Evolutionary conservation across 2,888 invertebrate genomes (phyloP).

Genomic region (Heliothis peltigera): DNA sequence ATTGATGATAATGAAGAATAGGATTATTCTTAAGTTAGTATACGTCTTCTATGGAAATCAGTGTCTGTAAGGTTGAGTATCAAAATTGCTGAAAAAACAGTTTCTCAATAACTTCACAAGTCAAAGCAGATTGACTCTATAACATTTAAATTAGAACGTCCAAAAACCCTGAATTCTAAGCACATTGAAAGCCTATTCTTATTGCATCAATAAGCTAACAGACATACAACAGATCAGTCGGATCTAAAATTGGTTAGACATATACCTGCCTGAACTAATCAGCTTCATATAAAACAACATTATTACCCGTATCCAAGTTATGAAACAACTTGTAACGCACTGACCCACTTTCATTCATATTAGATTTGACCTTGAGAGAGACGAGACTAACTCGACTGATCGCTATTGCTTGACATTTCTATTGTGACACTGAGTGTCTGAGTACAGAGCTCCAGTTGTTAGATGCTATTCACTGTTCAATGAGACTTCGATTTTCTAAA

Average conservation of each 20-base stretch:
- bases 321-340: conserved; percentile 50
- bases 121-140: too few species aligned
- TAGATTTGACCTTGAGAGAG: conserved; percentile 57
- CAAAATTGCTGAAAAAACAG: background rate
- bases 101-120: too few species aligned
- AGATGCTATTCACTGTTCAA: too few species aligned
- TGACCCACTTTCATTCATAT: conserved; percentile 61
- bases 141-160: too few species aligned
- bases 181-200: background rate
- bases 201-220: background rate
- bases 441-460: too few species aligned
- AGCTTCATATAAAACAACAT: conserved; percentile 12
- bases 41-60: conserved; percentile 20
- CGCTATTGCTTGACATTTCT: conserved; percentile 43
- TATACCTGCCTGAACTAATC: background rate
- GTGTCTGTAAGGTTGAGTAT: background rate
- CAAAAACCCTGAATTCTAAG: background rate
- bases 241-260: background rate
- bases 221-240: background rate
- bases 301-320: conserved; percentile 43
- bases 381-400: conserved; percentile 49
- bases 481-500: too few species aligned
- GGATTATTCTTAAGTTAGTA: background rate
- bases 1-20: background rate
- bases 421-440: conserved; percentile 43